Conservation (phyloP, 2,888 invertebrate species). For the Antheraea assamensis region DNA sequence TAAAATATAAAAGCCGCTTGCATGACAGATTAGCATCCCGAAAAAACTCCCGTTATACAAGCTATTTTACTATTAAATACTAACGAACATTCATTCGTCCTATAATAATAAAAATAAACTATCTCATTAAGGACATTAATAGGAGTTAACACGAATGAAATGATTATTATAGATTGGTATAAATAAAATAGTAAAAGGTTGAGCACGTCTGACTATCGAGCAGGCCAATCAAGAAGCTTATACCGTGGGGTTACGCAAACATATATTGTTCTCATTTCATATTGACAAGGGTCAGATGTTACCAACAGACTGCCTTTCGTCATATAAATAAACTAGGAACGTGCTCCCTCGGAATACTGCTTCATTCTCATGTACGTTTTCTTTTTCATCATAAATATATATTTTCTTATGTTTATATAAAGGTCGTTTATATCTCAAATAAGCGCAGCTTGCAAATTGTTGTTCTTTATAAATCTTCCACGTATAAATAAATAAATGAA, state of each 20-base stretch:
- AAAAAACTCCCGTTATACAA: too few species aligned
- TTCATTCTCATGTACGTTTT: background rate
- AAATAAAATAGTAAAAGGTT: background rate
- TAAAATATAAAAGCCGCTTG: too few species aligned
- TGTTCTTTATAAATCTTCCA: too few species aligned
- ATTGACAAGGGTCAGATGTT: constrained; percentile 16
- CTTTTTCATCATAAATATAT: background rate
- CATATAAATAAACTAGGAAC: constrained; percentile 1
- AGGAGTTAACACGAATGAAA: background rate
- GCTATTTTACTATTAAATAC: too few species aligned
- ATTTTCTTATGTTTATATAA: too few species aligned
- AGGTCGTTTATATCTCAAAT: too few species aligned
- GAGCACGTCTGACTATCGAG: background rate
- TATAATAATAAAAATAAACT: too few species aligned
- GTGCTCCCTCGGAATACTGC: background rate
- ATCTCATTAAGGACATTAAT: too few species aligned
- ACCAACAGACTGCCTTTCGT: constrained; percentile 1
- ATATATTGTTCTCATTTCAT: constrained; percentile 7
- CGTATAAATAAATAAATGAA: too few species aligned
- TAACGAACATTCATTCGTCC: too few species aligned
- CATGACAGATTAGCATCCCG: too few species aligned
- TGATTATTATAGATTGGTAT: background rate
- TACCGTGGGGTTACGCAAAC: background rate
- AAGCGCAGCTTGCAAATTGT: too few species aligned
- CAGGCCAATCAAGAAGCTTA: background rate